Conservation (phyloP, 2,888 invertebrate genomes). For the Ephialtes manifestator region DNA sequence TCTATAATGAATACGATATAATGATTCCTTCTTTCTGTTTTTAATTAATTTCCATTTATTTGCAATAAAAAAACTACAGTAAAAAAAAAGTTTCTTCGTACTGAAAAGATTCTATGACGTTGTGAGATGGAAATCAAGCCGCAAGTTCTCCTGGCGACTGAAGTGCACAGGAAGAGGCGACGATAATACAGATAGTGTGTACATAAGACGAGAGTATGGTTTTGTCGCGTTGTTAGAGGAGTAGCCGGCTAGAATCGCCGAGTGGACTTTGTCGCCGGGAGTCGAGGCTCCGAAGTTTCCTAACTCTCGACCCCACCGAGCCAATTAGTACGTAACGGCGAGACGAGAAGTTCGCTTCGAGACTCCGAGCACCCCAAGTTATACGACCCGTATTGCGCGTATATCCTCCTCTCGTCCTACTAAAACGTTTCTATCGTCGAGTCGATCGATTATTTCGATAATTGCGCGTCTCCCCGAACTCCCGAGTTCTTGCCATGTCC, state of each 20-base stretch:
- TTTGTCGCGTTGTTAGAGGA: constrained; percentile 48
- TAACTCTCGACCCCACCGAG: constrained; percentile 41
- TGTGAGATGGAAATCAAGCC: neutral
- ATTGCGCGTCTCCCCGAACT: constrained; percentile 21
- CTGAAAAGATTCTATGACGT: neutral
- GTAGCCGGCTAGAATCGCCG: constrained; percentile 5
- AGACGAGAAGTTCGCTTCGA: constrained; percentile 32
- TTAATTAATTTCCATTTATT: neutral
- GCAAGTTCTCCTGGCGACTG: neutral
- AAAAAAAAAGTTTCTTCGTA: neutral
- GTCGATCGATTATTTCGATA: constrained; percentile 39
- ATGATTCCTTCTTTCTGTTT: neutral
- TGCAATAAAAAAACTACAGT: too few relatives aligned
- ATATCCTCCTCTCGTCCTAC: neutral
- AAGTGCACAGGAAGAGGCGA: neutral
- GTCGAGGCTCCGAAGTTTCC: constrained; percentile 30
- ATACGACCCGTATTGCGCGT: constrained; percentile 4
- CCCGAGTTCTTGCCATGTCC: neutral
- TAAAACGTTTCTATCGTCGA: constrained; percentile 24
- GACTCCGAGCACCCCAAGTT: constrained; percentile 4
- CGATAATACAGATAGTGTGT: constrained; percentile 32
- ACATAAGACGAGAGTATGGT: constrained; percentile 37
- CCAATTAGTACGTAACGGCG: constrained; percentile 43
- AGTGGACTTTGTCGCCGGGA: constrained; percentile 48
- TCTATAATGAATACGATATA: too few relatives aligned